Percentiles rank a stretch among this genome's conserved stretches.
Conservation (phyloP, 2,797 vertebrate genomes). For the Acanthurus tractus region DNA sequence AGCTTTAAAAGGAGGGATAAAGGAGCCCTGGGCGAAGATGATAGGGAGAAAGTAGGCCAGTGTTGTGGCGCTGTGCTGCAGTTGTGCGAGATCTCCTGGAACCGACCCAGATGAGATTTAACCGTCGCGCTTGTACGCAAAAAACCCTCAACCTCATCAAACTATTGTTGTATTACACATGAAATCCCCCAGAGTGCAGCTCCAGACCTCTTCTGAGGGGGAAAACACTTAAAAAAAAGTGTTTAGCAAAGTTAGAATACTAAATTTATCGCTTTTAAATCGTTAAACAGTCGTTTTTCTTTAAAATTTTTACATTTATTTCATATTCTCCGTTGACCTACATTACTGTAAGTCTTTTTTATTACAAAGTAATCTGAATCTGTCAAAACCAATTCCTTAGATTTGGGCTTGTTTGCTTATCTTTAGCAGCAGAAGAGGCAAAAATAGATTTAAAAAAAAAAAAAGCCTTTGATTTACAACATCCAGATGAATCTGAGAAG, state of each 20-base stretch:
- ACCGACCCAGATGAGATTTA: slow-evolving; percentile 60
- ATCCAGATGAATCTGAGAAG: slow-evolving; percentile 30
- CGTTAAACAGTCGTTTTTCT: slow-evolving; percentile 12
- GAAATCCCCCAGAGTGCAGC: slow-evolving; percentile 12
- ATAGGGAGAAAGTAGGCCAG: slow-evolving; percentile 79
- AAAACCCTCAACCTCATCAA: slow-evolving; percentile 46
- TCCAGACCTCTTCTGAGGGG: neutral
- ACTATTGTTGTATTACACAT: slow-evolving; percentile 34
- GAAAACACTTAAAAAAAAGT: slow-evolving; percentile 34
- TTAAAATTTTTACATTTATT: neutral
- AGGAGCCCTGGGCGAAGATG: slow-evolving; percentile 62
- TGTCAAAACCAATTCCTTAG: slow-evolving; percentile 54
- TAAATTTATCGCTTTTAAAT: neutral
- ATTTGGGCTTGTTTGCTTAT: slow-evolving; percentile 31
- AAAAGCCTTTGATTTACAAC: slow-evolving; percentile 46
- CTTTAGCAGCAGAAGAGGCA: slow-evolving; percentile 35
- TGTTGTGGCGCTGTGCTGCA: slow-evolving; percentile 61
- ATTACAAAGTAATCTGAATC: slow-evolving; percentile 66
- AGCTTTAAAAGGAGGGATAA: slow-evolving; percentile 63
- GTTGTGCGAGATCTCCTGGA: slow-evolving; percentile 69
- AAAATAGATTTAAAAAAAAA: slow-evolving; percentile 75
- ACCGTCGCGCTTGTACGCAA: slow-evolving; percentile 45
- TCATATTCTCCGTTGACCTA: slow-evolving; percentile 27
- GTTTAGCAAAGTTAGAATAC: slow-evolving; percentile 27
- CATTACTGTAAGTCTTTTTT: slow-evolving; percentile 21